phyloP scores from a whole-genome alignment of 2,113 vertebrate species.

The Heliornis fulica region DNA sequence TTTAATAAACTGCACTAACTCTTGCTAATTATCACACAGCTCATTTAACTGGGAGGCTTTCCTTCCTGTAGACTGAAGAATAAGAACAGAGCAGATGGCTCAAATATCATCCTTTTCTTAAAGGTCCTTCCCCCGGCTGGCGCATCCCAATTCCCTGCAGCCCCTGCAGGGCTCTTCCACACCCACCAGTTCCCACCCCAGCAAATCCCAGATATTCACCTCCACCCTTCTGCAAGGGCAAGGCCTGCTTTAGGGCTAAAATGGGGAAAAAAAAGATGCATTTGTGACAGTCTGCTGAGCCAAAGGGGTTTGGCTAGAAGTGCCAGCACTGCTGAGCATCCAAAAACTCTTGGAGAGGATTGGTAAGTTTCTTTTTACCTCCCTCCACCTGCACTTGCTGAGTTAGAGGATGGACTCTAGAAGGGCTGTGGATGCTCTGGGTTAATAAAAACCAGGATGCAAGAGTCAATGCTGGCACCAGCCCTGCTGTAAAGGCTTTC shows the following conservation, averaged over 20 bases:
- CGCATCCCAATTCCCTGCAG: neutral
- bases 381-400: neutral
- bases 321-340: rapidly evolving
- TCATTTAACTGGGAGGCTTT: constrained; percentile 56
- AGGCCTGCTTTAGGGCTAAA: neutral
- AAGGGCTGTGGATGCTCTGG: neutral
- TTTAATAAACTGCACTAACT: constrained; percentile 62
- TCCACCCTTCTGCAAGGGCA: neutral
- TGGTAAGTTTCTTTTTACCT: neutral
- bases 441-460: neutral
- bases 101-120: constrained; percentile 36
- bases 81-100: constrained; percentile 62
- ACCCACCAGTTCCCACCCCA: neutral
- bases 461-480: neutral
- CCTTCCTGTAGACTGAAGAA: constrained; percentile 41
- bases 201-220: neutral
- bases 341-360: neutral
- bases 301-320: neutral
- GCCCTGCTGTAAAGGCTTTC: neutral
- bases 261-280: rapidly evolving
- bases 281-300: neutral
- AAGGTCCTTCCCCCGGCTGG: constrained; percentile 15
- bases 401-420: neutral
- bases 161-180: neutral
- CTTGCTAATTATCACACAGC: constrained; percentile 46